phyloP scores from a whole-genome alignment of 1,140 invertebrate genomes.

The Doryteuthis pealeii region DNA sequence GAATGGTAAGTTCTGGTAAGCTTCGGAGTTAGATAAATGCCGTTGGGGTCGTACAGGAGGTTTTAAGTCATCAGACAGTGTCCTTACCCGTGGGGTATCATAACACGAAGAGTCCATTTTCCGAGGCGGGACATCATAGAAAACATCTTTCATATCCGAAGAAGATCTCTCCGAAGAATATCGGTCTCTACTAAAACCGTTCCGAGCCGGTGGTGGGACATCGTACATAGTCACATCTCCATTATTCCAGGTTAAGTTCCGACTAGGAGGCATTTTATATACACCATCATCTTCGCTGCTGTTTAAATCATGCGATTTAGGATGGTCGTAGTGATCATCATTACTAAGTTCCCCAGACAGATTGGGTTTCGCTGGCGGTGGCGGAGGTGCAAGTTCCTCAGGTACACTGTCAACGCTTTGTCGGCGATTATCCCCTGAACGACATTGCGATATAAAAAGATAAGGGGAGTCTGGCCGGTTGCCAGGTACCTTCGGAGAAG shows the following conservation, averaged over 20 bases:
- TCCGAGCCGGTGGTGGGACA: neutral
- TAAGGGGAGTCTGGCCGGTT: conserved; percentile 56
- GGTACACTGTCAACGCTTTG: conserved; percentile 48
- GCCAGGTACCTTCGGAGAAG: conserved; percentile 1
- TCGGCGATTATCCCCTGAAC: conserved; percentile 68
- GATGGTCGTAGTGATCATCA: conserved; percentile 28
- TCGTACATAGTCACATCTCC: conserved; percentile 5
- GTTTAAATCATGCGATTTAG: conserved; percentile 16
- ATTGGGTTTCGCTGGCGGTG: conserved; percentile 28
- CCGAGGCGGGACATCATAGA: conserved; percentile 5
- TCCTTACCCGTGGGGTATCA: conserved; percentile 1
- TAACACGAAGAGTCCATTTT: neutral
- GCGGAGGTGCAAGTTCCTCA: conserved; percentile 44
- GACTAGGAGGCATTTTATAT: conserved; percentile 32
- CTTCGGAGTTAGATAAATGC: neutral
- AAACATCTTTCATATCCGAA: conserved; percentile 5
- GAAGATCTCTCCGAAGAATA: neutral
- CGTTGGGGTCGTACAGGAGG: neutral
- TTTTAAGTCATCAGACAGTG: neutral
- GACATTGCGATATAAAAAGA: conserved; percentile 76
- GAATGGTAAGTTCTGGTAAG: conserved; percentile 45
- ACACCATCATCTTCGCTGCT: conserved; percentile 15
- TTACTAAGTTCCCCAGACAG: conserved; percentile 7
- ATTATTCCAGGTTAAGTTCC: conserved; percentile 12
- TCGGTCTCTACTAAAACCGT: neutral